These are phyloP conservation scores for Drosophila borealis DNA, from an alignment of 2,888 invertebrate species.

Conservation along the genomic window DNA sequence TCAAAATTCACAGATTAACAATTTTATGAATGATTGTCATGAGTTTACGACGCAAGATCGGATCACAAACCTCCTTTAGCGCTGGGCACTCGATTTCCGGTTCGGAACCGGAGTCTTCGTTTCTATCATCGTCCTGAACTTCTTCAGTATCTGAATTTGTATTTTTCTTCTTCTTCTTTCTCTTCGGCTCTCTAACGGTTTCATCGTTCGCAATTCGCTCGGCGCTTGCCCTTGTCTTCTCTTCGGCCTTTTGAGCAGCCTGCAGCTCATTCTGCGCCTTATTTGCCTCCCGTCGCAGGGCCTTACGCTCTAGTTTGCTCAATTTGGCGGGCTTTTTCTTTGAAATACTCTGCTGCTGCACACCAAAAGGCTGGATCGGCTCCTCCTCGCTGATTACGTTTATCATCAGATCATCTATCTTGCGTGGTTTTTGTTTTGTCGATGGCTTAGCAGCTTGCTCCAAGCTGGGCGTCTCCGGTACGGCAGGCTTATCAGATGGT, in stretches of 20 bases:
- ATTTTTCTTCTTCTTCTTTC: neutral
- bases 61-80: neutral
- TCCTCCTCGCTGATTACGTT: neutral
- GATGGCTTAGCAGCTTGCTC: neutral
- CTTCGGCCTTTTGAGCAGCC: neutral
- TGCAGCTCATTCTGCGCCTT: neutral
- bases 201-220: neutral
- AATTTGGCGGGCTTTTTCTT: constrained; percentile 12
- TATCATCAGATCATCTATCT: neutral
- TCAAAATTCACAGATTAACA: constrained; percentile 3
- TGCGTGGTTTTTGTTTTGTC: neutral
- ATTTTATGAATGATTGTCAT: constrained; percentile 22
- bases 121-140: neutral
- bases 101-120: neutral
- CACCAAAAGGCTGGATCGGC: neutral
- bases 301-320: constrained; percentile 34
- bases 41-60: neutral
- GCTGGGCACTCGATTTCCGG: neutral
- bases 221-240: neutral
- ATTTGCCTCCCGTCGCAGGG: constrained; percentile 5
- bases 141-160: neutral
- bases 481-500: neutral
- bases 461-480: neutral
- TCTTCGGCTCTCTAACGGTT: neutral
- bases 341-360: neutral